phyloP scores from a whole-genome alignment of 2,888 invertebrate genomes.

The Acronicta alni region DNA sequence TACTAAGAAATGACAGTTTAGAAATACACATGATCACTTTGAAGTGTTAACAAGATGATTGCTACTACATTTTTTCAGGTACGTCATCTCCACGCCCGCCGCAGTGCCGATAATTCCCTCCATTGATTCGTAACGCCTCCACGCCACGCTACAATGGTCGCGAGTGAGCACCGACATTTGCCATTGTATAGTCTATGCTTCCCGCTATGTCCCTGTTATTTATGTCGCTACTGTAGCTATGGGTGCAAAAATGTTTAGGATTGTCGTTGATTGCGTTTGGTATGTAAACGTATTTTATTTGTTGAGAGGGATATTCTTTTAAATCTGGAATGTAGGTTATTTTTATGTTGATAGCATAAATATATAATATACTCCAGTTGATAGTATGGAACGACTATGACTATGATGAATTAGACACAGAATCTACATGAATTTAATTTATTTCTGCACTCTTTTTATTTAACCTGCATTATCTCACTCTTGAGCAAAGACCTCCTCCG shows the following conservation, averaged over 20 bases:
- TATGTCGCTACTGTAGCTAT: constrained; percentile 70
- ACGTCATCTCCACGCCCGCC: constrained; percentile 66
- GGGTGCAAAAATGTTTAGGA: constrained; percentile 56
- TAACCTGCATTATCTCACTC: no score
- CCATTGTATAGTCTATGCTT: constrained; percentile 87
- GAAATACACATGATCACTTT: constrained; percentile 7
- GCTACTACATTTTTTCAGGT: constrained; percentile 36
- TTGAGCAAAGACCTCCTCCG: no score
- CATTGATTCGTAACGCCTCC: constrained; percentile 90
- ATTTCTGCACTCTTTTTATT: no score
- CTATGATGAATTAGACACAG: no score
- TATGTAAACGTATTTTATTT: constrained; percentile 52
- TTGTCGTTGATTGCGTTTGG: constrained; percentile 52
- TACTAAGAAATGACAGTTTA: background rate
- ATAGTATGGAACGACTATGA: background rate
- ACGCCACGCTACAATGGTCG: constrained; percentile 88
- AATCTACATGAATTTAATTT: no score
- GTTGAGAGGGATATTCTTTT: constrained; percentile 47
- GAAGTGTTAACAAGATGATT: constrained; percentile 35
- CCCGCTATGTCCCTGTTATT: constrained; percentile 81
- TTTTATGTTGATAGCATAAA: background rate
- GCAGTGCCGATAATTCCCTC: constrained; percentile 87
- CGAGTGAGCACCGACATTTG: constrained; percentile 87
- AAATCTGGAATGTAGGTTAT: constrained; percentile 43
- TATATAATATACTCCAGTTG: no score